Evolutionary conservation across 2,797 vertebrate genomes (phyloP).

Genomic region (Chromis chromis): DNA sequence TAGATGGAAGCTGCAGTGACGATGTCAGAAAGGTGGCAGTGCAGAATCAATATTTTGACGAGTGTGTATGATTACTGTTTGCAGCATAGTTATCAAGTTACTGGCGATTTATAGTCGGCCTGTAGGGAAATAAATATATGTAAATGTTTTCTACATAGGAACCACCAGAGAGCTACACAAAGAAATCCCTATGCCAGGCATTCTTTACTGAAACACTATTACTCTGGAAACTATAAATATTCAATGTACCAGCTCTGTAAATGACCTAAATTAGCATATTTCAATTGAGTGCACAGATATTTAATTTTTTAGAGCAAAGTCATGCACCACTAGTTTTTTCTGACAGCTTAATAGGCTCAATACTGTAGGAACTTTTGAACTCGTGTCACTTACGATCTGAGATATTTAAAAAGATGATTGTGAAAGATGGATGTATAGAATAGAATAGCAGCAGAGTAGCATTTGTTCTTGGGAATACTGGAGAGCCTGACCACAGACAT

Average conservation of each 20-base stretch:
- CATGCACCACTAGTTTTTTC: slow-evolving; percentile 1
- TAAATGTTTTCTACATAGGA: not conserved
- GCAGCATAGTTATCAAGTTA: not conserved
- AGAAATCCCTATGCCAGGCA: not conserved
- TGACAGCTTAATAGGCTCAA: not conserved
- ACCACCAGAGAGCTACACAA: not conserved
- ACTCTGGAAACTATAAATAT: not conserved
- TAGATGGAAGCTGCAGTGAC: not conserved
- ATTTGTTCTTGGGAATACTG: not conserved
- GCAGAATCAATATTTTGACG: slow-evolving; percentile 6
- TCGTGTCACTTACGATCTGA: not conserved
- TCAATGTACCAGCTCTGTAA: not conserved
- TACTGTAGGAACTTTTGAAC: not conserved
- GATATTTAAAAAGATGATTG: not conserved
- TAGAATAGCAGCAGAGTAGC: no score
- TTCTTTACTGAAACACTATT: not conserved
- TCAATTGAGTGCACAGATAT: not conserved
- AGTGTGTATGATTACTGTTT: not conserved
- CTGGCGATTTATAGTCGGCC: slow-evolving; percentile 10
- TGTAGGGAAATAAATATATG: not conserved
- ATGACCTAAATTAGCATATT: not conserved
- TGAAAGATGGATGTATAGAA: not conserved
- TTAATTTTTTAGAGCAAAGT: not conserved
- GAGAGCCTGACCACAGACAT: not conserved
- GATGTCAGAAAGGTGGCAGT: slow-evolving; percentile 12